Evolutionary conservation across 2,888 invertebrate species (phyloP).

Genomic region (Polyommatus icarus): DNA sequence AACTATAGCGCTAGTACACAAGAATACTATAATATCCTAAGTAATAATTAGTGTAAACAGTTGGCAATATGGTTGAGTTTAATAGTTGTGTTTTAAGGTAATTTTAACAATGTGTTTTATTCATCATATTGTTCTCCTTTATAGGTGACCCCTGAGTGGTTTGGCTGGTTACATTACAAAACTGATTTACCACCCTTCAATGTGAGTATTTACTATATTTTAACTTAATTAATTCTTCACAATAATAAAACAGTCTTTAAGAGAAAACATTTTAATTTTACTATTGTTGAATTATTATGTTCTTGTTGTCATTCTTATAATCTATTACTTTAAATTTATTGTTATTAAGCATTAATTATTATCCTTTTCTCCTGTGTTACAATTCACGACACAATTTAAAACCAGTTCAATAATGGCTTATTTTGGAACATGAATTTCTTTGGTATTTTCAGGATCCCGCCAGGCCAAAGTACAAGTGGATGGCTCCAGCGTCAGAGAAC

Average conservation of each 20-base stretch:
- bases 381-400: neutral
- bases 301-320: too few species aligned
- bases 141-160: slow-evolving; percentile 98
- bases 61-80: too few species aligned
- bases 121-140: slow-evolving; percentile 57
- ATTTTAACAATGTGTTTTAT: too few species aligned
- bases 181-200: slow-evolving; percentile 73
- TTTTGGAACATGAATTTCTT: neutral
- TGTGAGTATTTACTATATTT: slow-evolving; percentile 57
- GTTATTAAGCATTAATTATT: neutral
- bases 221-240: neutral
- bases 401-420: neutral
- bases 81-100: too few species aligned
- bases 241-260: neutral
- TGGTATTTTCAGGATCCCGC: slow-evolving; percentile 80
- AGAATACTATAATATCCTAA: too few species aligned
- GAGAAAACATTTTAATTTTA: neutral
- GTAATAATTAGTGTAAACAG: too few species aligned
- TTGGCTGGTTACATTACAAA: slow-evolving; percentile 98
- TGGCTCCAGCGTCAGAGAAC: slow-evolving; percentile 92
- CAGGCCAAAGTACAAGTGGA: slow-evolving; percentile 92
- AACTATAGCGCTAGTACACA: too few species aligned
- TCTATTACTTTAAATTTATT: too few species aligned
- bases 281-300: neutral
- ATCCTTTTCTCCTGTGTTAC: neutral